A percentile compares a stretch with the other conserved stretches of the same genome.
Conservation (phyloP, 2,113 vertebrate species). For the Bagarius yarrelli region DNA sequence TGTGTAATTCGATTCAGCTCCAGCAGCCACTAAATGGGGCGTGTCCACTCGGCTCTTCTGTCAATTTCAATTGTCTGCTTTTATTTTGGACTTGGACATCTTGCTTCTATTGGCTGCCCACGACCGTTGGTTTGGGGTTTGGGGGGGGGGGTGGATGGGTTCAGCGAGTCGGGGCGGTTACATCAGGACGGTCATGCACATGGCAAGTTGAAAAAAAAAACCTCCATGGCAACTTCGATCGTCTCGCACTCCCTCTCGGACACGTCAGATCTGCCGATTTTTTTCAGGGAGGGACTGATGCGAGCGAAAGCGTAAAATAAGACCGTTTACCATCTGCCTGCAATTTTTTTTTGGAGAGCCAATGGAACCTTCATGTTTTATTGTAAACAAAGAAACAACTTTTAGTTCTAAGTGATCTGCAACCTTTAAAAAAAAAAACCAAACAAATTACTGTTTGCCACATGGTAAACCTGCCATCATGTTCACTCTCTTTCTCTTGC, state of each 20-base stretch:
- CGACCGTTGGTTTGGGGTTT: constrained; percentile 35
- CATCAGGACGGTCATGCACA: constrained; percentile 62
- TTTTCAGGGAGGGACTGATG: constrained; percentile 18
- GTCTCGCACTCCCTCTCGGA: constrained; percentile 42
- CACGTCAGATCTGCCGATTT: constrained; percentile 40
- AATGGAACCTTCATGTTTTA: background rate
- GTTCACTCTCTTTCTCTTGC: constrained; percentile 23
- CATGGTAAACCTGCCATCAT: constrained; percentile 29
- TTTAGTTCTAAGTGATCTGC: background rate
- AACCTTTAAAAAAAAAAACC: background rate
- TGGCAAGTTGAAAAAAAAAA: constrained; percentile 34
- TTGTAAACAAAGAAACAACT: background rate
- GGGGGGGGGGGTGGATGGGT: constrained; percentile 41
- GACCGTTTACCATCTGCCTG: constrained; percentile 9
- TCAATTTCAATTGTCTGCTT: constrained; percentile 78
- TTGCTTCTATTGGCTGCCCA: constrained; percentile 55
- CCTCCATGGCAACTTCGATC: constrained; percentile 57
- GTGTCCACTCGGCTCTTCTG: constrained; percentile 72
- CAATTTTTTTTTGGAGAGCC: background rate
- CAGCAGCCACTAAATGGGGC: constrained; percentile 73
- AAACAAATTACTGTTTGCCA: constrained; percentile 12
- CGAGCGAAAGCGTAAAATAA: background rate
- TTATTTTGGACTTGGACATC: constrained; percentile 62
- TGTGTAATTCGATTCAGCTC: constrained; percentile 77
- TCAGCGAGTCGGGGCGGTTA: constrained; percentile 52